Evolutionary conservation across 2,888 invertebrate species (phyloP), one percentile per base, ranked within the genome.

Genomic region (Apamea anceps): DNA sequence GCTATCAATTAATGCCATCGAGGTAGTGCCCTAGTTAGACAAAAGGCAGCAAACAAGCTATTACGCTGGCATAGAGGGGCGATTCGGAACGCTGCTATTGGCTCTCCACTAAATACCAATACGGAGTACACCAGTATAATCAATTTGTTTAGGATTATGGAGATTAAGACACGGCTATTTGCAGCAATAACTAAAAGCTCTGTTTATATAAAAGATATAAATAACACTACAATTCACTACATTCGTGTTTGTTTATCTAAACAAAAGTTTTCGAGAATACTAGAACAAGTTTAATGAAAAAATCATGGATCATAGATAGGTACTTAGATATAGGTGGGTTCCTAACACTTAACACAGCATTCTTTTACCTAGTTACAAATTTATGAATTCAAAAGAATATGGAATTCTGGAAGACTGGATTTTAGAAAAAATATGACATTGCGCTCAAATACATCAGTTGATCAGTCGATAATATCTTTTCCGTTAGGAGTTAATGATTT

Each of bases 1-100:
- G 93, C 93, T 94, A 95, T 95, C 95, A 94, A 95, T 94, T 95
- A 95, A 94, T 93, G 93, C 92, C 94, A 94, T 95, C 95, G 91
- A 92, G 93, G 92, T 90, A 90, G 89, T 94, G 95, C 93, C 93
- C 95, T 91, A 95, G 93, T 93, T 95, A 94, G 92, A 94, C 94
- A 93, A 94, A 94, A 94, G 93, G 90, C 92, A 88, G 91, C 92
- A 91, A 94, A 93, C 94, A 93, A 92, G 93, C 93, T 93, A 92
- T 93, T 92, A 92, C 89, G 88, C 81, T 83, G 88, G 88, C 88
- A 91, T 90, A 90, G 90, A 91, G 89, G 88, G 86, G 88, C 90
- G 80, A 92, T 92, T 92, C 89, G 89, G 89, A 88, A 89, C 90
- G 88, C 86, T 90, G 88, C 86, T 91, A 91, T 91, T 92, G 89